These are phyloP conservation scores for Chaenogobius annularis DNA, from an alignment of 2,113 vertebrate genomes.

Conservation along the genomic window DNA sequence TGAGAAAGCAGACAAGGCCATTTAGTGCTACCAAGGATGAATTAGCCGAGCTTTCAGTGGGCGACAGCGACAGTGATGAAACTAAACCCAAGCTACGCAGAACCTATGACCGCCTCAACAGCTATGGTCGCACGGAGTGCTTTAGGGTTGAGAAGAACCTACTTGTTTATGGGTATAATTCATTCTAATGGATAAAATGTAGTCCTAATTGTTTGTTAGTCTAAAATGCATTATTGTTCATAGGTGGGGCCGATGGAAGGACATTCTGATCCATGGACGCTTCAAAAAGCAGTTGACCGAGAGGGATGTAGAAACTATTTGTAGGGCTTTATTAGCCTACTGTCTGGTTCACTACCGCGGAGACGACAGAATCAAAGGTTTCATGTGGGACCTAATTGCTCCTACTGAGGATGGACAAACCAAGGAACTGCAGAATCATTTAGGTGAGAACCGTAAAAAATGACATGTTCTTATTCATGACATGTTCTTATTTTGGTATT, in stretches of 20 bases:
- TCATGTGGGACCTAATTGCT: constrained; percentile 99
- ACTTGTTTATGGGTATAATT: constrained; percentile 91
- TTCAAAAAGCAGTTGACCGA: constrained; percentile 96
- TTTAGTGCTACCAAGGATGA: constrained; percentile 98
- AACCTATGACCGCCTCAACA: constrained; percentile 88
- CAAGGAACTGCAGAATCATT: constrained; percentile 93
- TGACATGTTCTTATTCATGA: no score
- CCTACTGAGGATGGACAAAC: constrained; percentile 93
- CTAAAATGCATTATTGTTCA: neutral
- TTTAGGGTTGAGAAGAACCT: constrained; percentile 98
- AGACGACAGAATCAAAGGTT: constrained; percentile 98
- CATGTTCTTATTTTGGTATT: no score
- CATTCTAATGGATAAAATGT: neutral
- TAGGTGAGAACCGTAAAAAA: constrained; percentile 70
- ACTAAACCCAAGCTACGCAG: constrained; percentile 90
- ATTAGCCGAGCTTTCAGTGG: constrained; percentile 92
- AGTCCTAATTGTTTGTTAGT: neutral
- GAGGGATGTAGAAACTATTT: constrained; percentile 95
- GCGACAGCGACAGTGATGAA: constrained; percentile 91
- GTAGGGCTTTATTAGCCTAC: constrained; percentile 90
- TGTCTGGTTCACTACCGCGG: constrained; percentile 96
- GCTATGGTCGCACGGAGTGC: constrained; percentile 95
- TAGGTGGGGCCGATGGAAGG: constrained; percentile 98
- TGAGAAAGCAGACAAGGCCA: constrained; percentile 94
- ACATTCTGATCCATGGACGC: constrained; percentile 93